A percentile compares a stretch with the other conserved stretches of the same genome.
phyloP scores from a whole-genome alignment of 30 jellyfish, hydroid and myxozoan species.

The Hydractinia symbiolongicarpus region DNA sequence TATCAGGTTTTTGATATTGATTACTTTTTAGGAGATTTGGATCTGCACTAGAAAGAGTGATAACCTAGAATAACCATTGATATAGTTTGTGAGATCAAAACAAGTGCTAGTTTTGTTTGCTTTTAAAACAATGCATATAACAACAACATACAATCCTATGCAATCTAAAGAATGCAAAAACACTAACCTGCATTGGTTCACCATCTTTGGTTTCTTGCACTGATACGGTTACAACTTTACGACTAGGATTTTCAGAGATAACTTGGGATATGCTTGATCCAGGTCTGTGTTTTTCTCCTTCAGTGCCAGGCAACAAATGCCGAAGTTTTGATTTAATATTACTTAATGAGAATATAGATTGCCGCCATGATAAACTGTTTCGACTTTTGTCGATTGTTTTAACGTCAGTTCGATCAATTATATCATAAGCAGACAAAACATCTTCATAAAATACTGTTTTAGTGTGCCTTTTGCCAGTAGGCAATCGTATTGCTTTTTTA shows the following conservation, averaged over 20 bases:
- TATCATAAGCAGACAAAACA: slow-evolving; percentile 31
- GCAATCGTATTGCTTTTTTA: slow-evolving; percentile 21
- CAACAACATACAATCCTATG: neutral
- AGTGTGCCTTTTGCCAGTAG: slow-evolving; percentile 20
- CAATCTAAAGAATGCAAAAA: neutral
- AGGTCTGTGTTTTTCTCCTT: neutral
- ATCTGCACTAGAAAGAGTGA: slow-evolving; percentile 10
- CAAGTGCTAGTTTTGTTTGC: neutral
- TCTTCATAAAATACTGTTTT: slow-evolving; percentile 29
- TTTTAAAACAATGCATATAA: neutral
- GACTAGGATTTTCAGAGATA: neutral
- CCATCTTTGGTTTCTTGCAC: slow-evolving; percentile 37
- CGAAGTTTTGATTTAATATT: neutral
- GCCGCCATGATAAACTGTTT: slow-evolving; percentile 5
- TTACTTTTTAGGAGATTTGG: too few relatives aligned
- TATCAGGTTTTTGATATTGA: neutral
- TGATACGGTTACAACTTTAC: slow-evolving; percentile 21
- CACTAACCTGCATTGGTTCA: slow-evolving; percentile 36
- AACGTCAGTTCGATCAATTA: slow-evolving; percentile 38
- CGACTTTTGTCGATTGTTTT: slow-evolving; percentile 18
- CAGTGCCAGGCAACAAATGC: neutral
- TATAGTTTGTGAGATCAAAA: neutral
- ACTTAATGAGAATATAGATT: neutral
- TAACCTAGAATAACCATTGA: slow-evolving; percentile 11
- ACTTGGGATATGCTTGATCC: neutral